Evolutionary conservation across 1,140 invertebrate species (phyloP).

Genomic region (Palaemon carinicauda): DNA sequence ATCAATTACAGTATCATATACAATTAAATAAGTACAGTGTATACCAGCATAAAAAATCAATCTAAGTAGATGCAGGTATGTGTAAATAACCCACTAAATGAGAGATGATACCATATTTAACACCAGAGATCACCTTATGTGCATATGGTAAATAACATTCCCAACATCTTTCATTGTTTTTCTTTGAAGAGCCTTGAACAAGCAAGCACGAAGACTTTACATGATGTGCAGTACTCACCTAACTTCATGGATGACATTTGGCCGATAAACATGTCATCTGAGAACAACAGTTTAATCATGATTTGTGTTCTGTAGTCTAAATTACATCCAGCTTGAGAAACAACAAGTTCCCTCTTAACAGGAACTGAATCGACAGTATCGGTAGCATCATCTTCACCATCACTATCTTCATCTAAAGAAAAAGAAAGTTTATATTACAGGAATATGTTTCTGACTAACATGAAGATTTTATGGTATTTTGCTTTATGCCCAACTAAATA

Average conservation of each 20-base stretch:
- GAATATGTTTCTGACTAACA: too few species aligned
- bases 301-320: conserved; percentile 64
- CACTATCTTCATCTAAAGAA: conserved; percentile 12
- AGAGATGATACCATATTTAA: too few species aligned
- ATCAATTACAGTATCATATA: too few species aligned
- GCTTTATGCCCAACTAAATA: too few species aligned
- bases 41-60: too few species aligned
- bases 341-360: not conserved
- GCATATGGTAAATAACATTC: too few species aligned
- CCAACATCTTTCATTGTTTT: too few species aligned
- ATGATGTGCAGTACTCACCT: conserved; percentile 15
- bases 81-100: too few species aligned
- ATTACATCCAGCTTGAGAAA: conserved; percentile 36
- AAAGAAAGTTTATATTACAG: not conserved
- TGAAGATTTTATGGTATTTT: too few species aligned
- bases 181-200: not conserved
- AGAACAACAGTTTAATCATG: conserved; percentile 66
- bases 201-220: not conserved
- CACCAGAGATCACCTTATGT: too few species aligned
- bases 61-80: too few species aligned
- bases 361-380: conserved; percentile 29
- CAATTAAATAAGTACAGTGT: too few species aligned
- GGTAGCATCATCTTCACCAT: conserved; percentile 12
- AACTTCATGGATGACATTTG: conserved; percentile 65
- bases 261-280: conserved; percentile 66